Conservation (phyloP, 2,113 vertebrate species). For the Climacteris rufus region DNA sequence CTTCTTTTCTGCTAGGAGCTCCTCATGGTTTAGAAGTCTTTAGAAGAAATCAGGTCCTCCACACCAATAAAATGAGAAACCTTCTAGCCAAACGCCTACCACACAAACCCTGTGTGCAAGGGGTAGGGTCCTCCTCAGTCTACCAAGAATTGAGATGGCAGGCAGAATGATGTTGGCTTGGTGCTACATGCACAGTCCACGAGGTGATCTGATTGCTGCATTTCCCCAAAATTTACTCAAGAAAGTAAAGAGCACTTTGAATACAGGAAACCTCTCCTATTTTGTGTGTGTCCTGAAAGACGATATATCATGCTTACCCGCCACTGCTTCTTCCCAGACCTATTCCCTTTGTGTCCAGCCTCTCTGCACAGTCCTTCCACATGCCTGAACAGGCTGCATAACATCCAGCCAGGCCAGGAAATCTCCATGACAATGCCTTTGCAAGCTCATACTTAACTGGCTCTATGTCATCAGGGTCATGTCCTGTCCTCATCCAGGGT, state of each 20-base stretch:
- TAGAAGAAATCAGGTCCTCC: not conserved
- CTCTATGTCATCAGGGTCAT: not conserved
- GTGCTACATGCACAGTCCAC: not conserved
- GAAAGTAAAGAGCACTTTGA: not conserved
- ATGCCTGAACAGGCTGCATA: not conserved
- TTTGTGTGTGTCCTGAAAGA: not conserved
- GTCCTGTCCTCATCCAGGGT: not conserved
- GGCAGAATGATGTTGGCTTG: not conserved
- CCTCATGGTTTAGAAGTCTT: not conserved
- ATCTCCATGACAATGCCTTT: not conserved
- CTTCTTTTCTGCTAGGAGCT: not conserved
- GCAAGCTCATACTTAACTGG: not conserved
- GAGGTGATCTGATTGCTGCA: not conserved
- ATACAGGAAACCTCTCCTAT: not conserved
- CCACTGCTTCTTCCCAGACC: not conserved
- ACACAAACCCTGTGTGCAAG: accelerated
- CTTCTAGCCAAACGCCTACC: not conserved
- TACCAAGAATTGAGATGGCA: not conserved
- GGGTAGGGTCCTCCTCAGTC: not conserved
- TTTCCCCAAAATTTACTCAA: not conserved
- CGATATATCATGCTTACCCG: not conserved
- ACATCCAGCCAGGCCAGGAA: not conserved
- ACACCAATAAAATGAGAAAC: not conserved
- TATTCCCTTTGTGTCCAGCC: not conserved
- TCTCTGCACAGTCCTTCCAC: not conserved